These are phyloP conservation scores for Heliconius melpomene DNA, from an alignment of 1,140 invertebrate genomes.

Conservation along the genomic window DNA sequence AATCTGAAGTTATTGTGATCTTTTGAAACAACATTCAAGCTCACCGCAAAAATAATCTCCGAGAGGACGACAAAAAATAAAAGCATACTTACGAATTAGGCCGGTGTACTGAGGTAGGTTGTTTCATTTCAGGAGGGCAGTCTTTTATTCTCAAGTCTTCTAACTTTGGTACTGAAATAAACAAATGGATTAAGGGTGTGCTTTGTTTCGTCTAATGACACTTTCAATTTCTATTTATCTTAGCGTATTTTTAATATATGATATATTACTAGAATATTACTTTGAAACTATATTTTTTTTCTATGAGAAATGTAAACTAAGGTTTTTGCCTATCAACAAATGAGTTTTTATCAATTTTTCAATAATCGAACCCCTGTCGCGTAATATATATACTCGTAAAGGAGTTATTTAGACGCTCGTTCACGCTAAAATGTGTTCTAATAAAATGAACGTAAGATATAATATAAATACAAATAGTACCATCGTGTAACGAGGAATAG, in stretches of 20 bases:
- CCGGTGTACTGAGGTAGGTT: constrained; percentile 83
- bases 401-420: too few relatives aligned
- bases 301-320: too few relatives aligned
- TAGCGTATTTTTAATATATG: too few relatives aligned
- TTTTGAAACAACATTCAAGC: constrained; percentile 24
- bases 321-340: too few relatives aligned
- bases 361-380: too few relatives aligned
- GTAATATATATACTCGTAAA: too few relatives aligned
- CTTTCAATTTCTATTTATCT: constrained; percentile 16
- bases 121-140: constrained; percentile 82
- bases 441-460: not conserved
- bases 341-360: too few relatives aligned
- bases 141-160: constrained; percentile 82
- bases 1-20: constrained; percentile 28
- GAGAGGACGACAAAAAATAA: constrained; percentile 30
- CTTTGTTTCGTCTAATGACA: not conserved
- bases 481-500: constrained; percentile 68
- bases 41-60: constrained; percentile 31
- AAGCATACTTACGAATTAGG: constrained; percentile 80
- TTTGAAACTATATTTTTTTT: too few relatives aligned
- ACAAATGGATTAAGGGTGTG: constrained; percentile 35
- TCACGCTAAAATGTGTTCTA: not conserved
- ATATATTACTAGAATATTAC: too few relatives aligned
- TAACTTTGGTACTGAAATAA: constrained; percentile 80
- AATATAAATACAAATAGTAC: constrained; percentile 45